phyloP scores from a whole-genome alignment of 2,113 vertebrate genomes.

The Dendropsophus ebraccatus region DNA sequence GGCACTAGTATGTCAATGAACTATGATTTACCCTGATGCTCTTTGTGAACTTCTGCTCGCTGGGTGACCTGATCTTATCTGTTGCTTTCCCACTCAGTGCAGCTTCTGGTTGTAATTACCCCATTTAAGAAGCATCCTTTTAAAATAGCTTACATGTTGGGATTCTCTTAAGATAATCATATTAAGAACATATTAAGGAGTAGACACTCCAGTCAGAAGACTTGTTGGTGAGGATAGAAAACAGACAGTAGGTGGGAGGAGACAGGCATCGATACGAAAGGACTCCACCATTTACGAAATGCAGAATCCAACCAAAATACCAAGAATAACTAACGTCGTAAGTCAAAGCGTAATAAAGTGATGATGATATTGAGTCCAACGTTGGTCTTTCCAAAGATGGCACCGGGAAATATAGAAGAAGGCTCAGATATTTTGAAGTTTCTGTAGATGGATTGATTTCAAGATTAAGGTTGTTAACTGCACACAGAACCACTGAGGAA shows the following conservation, averaged over 20 bases:
- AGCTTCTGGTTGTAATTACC: constrained; percentile 75
- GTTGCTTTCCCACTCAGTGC: constrained; percentile 68
- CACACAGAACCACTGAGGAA: no score
- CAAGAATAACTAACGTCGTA: not conserved
- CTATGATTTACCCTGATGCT: constrained; percentile 64
- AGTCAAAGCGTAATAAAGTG: not conserved
- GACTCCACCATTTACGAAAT: not conserved
- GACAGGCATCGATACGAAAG: not conserved
- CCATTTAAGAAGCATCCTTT: constrained; percentile 69
- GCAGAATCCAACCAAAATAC: not conserved
- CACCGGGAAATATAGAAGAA: no score
- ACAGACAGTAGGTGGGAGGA: not conserved
- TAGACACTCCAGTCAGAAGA: not conserved
- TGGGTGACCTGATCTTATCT: constrained; percentile 74
- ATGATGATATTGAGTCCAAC: not conserved
- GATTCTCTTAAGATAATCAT: constrained; percentile 54
- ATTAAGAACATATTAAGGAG: constrained; percentile 48
- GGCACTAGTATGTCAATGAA: constrained; percentile 64
- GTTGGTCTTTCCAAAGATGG: no score
- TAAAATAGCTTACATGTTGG: constrained; percentile 61
- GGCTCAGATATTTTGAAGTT: no score
- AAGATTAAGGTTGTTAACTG: no score
- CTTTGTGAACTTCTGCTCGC: constrained; percentile 67
- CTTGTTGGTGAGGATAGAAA: constrained; percentile 12
- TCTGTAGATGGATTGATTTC: no score